Evolutionary conservation across 2,888 invertebrate genomes (phyloP), one percentile per base, ranked within the genome.

Genomic region (Drosophila prostipennis): DNA sequence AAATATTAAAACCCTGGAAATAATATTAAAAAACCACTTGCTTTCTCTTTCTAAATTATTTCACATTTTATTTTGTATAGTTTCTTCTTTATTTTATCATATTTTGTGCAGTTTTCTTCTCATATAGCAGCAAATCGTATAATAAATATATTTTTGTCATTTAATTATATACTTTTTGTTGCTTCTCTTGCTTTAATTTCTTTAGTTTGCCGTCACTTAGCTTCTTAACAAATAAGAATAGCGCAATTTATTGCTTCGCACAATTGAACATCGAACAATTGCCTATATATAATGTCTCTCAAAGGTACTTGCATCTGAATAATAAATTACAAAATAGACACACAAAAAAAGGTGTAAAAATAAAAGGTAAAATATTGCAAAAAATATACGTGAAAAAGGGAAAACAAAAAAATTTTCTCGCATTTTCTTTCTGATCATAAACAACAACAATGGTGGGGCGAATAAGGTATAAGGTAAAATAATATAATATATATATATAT

Each of bases 231-330:
- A 68, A 69, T 76, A 65, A 73, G 53, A 75, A 76, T 67, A 63
- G 51, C 71, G 74, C 83, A 77, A 74, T 64, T 76, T 74, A 77
- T 78, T 78, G 76, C 69, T 65, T 59, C 60, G 71, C 65, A 77
- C 63, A 76, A 64, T 77, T 68, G 56, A 72, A 65, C 68, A 55
- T 59, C 34, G 48, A 61, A 54, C 55, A 65, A 60, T 72, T 69
- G 43, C 42, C 43, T 56, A 36, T 48, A 43, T 61, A 68, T 56
- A 36, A 55, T 56, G 42, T 56, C 49, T 68, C 56, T 64, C 64
- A 64, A 57, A 53, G 72, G 71, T 72, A 72, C 70, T 46, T 63
- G 63, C 71, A 70, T 54, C 51, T 52, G 52, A 58, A 55, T 34
- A 60, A 52, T 40, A 40, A 52, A 26, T 68, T 67, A 67, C 37